Conservation (phyloP, 1,140 invertebrate species). For the Cherax destructor region DNA sequence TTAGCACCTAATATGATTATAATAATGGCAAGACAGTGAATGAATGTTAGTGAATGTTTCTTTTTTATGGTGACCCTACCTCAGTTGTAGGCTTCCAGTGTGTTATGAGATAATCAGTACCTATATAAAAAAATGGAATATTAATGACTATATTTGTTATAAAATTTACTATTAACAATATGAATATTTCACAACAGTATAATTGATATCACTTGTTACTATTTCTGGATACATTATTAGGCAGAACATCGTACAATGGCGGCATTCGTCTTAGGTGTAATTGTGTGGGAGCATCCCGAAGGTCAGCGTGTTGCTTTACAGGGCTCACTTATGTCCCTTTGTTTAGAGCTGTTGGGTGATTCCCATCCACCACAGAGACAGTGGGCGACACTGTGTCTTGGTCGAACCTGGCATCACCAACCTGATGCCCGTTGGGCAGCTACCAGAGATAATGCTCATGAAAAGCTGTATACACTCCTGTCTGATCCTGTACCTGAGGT, state of each 20-base stretch:
- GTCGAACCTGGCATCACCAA: conserved; percentile 94
- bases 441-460: conserved; percentile 95
- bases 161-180: background rate
- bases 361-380: conserved; percentile 84
- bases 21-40: no score
- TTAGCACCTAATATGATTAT: no score
- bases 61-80: no score
- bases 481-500: conserved; percentile 90
- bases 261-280: conserved; percentile 93
- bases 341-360: conserved; percentile 83
- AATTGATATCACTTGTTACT: background rate
- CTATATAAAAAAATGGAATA: no score
- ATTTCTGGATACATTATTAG: background rate
- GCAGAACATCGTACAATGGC: conserved; percentile 80
- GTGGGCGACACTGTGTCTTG: conserved; percentile 95
- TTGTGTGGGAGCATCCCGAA: conserved; percentile 90
- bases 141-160: no score
- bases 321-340: conserved; percentile 91
- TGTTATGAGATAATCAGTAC: no score
- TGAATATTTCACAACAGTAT: background rate
- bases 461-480: conserved; percentile 90
- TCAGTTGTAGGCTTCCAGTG: no score
- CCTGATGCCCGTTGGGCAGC: conserved; percentile 96
- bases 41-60: no score
- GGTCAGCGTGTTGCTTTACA: conserved; percentile 92